Evolutionary conservation across 2,888 invertebrate genomes (phyloP).

Genomic region (Dichetophora obliterata): DNA sequence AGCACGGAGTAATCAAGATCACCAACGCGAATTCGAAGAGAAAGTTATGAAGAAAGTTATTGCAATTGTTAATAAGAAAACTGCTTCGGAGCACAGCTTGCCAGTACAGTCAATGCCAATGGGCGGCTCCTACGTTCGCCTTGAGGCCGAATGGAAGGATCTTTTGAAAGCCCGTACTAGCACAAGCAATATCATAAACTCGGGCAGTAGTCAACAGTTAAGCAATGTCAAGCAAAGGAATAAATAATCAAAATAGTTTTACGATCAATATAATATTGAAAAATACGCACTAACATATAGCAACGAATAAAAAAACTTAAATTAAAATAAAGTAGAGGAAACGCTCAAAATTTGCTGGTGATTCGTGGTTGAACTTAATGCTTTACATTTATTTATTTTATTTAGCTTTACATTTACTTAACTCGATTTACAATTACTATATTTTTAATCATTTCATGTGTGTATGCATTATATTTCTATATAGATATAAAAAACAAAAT

Average conservation of each 20-base stretch:
- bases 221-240: slow-evolving; percentile 20
- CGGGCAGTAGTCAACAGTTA: slow-evolving; percentile 1
- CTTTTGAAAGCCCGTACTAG: slow-evolving; percentile 61
- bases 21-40: slow-evolving; percentile 88
- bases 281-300: not conserved
- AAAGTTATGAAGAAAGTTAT: slow-evolving; percentile 74
- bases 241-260: slow-evolving; percentile 14
- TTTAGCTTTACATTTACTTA: slow-evolving; percentile 42
- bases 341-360: not conserved
- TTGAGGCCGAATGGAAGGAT: slow-evolving; percentile 86
- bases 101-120: slow-evolving; percentile 53
- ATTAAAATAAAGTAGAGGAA: slow-evolving; percentile 18
- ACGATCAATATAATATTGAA: not conserved
- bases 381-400: slow-evolving; percentile 43
- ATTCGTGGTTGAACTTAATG: slow-evolving; percentile 33
- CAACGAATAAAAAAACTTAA: not conserved
- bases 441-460: slow-evolving; percentile 24
- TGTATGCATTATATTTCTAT: not conserved
- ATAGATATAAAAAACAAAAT: not conserved
- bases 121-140: slow-evolving; percentile 81
- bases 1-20: slow-evolving; percentile 88
- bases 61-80: slow-evolving; percentile 65
- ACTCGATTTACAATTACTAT: slow-evolving; percentile 34
- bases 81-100: slow-evolving; percentile 60
- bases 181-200: slow-evolving; percentile 34